Evolutionary conservation across 1,140 invertebrate genomes (phyloP).

Genomic region (Helicoverpa armigera): DNA sequence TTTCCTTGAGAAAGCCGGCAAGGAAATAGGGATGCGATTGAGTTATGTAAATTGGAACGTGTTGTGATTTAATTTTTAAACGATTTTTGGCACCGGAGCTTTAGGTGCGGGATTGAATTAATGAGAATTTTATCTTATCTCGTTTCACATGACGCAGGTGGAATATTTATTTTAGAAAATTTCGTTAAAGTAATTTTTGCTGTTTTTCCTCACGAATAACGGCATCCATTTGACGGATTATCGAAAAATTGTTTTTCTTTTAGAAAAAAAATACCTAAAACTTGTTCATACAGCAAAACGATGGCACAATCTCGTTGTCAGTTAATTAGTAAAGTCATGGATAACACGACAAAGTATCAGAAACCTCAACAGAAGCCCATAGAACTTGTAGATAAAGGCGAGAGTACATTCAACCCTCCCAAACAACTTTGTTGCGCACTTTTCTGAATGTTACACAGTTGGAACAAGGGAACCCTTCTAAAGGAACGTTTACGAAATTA

Average conservation of each 20-base stretch:
- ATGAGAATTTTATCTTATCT: neutral
- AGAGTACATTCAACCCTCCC: neutral
- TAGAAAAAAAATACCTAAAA: no score
- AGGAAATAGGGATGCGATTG: constrained; percentile 1
- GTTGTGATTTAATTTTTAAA: constrained; percentile 19
- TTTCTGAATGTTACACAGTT: constrained; percentile 49
- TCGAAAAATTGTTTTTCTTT: no score
- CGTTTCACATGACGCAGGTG: neutral
- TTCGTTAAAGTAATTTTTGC: no score
- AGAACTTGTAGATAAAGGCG: neutral
- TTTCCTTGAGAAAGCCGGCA: neutral
- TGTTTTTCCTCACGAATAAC: no score
- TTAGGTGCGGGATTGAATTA: neutral
- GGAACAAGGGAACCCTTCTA: constrained; percentile 58
- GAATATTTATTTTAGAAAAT: no score
- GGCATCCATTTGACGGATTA: no score
- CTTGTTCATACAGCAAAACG: no score
- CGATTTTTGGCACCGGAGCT: neutral
- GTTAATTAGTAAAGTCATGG: no score
- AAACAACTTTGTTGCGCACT: constrained; percentile 34
- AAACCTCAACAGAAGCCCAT: no score
- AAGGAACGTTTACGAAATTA: constrained; percentile 40
- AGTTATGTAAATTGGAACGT: constrained; percentile 20
- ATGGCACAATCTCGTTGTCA: no score
- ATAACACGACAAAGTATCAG: no score